These are phyloP conservation scores for Oryzias celebensis DNA, from an alignment of 2,113 vertebrate genomes.

Conservation along the genomic window DNA sequence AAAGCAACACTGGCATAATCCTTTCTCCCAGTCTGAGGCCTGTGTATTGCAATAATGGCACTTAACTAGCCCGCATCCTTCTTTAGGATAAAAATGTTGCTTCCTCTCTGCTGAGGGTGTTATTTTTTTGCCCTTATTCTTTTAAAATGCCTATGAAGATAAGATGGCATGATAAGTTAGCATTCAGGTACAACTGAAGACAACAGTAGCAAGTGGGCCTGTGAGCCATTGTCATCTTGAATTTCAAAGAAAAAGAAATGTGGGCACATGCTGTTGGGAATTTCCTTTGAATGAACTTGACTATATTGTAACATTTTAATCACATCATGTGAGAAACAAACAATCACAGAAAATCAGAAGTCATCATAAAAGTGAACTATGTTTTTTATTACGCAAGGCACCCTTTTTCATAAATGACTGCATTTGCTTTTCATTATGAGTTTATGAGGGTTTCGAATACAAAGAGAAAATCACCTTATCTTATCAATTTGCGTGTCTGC, in stretches of 20 bases:
- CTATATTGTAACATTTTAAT: slow-evolving; percentile 12
- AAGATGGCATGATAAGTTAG: slow-evolving; percentile 64
- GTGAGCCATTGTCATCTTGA: slow-evolving; percentile 22
- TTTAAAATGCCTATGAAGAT: slow-evolving; percentile 76
- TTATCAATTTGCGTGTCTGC: not conserved
- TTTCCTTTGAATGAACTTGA: slow-evolving; percentile 14
- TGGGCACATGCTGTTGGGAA: slow-evolving; percentile 3
- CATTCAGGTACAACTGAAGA: slow-evolving; percentile 49
- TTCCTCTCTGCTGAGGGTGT: slow-evolving; percentile 61
- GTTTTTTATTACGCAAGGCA: slow-evolving; percentile 19
- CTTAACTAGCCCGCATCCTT: slow-evolving; percentile 51
- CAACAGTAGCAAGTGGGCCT: slow-evolving; percentile 42
- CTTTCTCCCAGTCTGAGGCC: not conserved
- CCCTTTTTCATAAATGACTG: slow-evolving; percentile 34
- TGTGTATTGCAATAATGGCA: slow-evolving; percentile 3
- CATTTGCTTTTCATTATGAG: slow-evolving; percentile 39
- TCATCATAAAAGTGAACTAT: slow-evolving; percentile 17
- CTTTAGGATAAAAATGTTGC: slow-evolving; percentile 34
- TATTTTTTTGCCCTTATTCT: slow-evolving; percentile 64
- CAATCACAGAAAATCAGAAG: slow-evolving; percentile 10
- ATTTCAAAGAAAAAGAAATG: slow-evolving; percentile 46
- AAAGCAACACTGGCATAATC: not conserved
- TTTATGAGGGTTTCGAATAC: slow-evolving; percentile 27
- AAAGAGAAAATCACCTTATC: slow-evolving; percentile 58
- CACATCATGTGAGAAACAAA: slow-evolving; percentile 41